Base-by-base conservation (phyloP, 2,113 vertebrate species). In the Prunella himalayana region DNA sequence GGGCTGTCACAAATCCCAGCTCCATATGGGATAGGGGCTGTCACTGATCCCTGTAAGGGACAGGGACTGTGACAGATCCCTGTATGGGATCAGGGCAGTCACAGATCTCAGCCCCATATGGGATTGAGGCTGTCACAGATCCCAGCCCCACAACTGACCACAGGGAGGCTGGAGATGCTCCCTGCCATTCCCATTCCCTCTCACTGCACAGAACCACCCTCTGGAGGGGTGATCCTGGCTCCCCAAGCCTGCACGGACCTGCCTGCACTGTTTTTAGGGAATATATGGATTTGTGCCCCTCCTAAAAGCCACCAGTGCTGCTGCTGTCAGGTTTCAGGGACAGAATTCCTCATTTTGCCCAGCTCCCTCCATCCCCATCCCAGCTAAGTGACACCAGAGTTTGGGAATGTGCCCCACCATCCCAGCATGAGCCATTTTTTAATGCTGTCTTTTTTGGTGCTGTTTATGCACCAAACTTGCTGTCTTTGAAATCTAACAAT, bases 401-500 rank as follows among this genome's bases (percentile, higher is more conserved):
- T 13, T 69, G 86, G 59, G 86, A 65, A 33, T 31, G 4, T 13
- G 53, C 63, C 70, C 31, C 37, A 2, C 44, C 77, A 49, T 49
- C 89, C 81, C 87, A 82, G 87, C 33, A 1, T n/a, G 86, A 79
- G 33, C 13, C 10, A 37, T 33, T 56, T 78, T 66, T 51, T 68
- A 6, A 57, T 73, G 71, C 49, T 78, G 57, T 50, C 37, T 65
- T 44, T 35, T 44, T 64, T 65, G 60, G 25, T 35, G 49, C 39
- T 35, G 39, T 54, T 65, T 24, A 15, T 53, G 39, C 31, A 44
- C 57, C 54, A 73, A 69, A 47, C 63, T 21, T 69, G 56, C 75
- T 83, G 69, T 66, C 86, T 93, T 95, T 83, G 93, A 88, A 97
- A 96, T 73, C 63, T 56, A 83, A 86, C 90, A 95, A 90, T 93